Percentiles rank a stretch among this genome's conserved stretches.
Evolutionary conservation across 1,140 invertebrate genomes (phyloP).

Genomic region (Fopius arisanus): DNA sequence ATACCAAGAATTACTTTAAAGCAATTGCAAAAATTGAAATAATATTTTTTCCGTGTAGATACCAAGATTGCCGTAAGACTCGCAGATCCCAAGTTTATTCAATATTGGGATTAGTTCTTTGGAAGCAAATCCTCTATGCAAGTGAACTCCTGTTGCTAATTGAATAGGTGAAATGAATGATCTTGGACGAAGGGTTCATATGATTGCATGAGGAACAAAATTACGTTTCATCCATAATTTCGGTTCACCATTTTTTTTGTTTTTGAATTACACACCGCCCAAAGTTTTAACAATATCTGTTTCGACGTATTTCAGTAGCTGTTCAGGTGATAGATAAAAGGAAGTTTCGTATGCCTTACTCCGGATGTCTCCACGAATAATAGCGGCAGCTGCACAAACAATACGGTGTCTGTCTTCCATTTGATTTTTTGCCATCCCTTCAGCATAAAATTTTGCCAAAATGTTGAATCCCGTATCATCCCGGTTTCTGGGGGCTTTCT

Average conservation of each 20-base stretch:
- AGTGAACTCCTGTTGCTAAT: slow-evolving; percentile 48
- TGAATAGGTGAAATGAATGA: slow-evolving; percentile 53
- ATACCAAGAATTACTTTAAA: neutral
- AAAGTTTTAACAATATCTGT: slow-evolving; percentile 19
- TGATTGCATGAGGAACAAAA: slow-evolving; percentile 48
- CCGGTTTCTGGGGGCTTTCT: too few species aligned
- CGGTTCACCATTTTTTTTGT: slow-evolving; percentile 9
- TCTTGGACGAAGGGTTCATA: slow-evolving; percentile 45
- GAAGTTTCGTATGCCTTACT: slow-evolving; percentile 3
- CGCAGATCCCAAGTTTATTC: slow-evolving; percentile 45
- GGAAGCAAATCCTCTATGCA: slow-evolving; percentile 49
- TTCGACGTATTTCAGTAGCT: slow-evolving; percentile 23
- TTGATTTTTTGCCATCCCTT: too few species aligned
- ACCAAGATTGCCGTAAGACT: slow-evolving; percentile 47
- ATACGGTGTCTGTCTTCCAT: neutral
- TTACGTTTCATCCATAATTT: slow-evolving; percentile 50
- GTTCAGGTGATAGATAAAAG: slow-evolving; percentile 17
- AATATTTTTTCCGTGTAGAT: slow-evolving; percentile 15
- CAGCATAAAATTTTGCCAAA: neutral
- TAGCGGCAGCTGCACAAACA: neutral
- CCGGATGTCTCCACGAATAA: neutral
- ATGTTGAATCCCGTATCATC: too few species aligned
- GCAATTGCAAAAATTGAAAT: neutral
- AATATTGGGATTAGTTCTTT: slow-evolving; percentile 50
- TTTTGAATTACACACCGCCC: neutral